These are phyloP conservation scores for Scaptomyza caliginosa DNA, from an alignment of 2,888 invertebrate genomes.

Conservation along the genomic window DNA sequence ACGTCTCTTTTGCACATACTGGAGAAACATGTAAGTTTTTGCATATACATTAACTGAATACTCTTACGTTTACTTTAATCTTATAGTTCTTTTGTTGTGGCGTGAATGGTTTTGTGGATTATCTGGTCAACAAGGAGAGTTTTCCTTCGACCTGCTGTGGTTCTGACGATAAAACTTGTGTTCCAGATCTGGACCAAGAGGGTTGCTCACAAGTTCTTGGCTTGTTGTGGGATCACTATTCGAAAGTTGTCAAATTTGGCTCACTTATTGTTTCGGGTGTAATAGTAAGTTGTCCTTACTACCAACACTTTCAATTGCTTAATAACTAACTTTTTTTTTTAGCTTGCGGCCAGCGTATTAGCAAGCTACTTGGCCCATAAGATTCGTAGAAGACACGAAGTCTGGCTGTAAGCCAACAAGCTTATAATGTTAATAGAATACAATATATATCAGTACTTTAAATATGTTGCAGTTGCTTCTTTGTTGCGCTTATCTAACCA, in stretches of 20 bases:
- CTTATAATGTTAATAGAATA: too few relatives aligned
- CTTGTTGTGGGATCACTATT: background rate
- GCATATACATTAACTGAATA: background rate
- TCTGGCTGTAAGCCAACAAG: too few relatives aligned
- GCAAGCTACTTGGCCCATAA: constrained; percentile 24
- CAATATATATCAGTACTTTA: too few relatives aligned
- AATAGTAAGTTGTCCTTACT: constrained; percentile 4
- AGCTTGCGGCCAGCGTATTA: constrained; percentile 13
- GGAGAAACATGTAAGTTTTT: constrained; percentile 7
- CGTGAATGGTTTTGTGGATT: background rate
- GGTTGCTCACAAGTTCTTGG: constrained; percentile 2
- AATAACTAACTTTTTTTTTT: background rate
- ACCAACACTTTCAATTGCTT: too few relatives aligned
- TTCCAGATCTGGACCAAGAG: fast-evolving
- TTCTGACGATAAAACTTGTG: background rate
- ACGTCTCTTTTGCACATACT: background rate
- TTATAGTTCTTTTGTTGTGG: constrained; percentile 31
- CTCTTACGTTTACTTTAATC: fast-evolving
- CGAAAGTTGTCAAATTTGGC: constrained; percentile 7
- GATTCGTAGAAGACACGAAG: background rate
- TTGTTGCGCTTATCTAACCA: constrained; percentile 29
- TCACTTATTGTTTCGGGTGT: constrained; percentile 2
- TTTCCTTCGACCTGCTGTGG: constrained; percentile 27
- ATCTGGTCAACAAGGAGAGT: fast-evolving
- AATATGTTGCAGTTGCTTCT: constrained; percentile 15